Base-by-base conservation (phyloP, 2,888 invertebrate genomes). In the Dioctria linearis region DNA sequence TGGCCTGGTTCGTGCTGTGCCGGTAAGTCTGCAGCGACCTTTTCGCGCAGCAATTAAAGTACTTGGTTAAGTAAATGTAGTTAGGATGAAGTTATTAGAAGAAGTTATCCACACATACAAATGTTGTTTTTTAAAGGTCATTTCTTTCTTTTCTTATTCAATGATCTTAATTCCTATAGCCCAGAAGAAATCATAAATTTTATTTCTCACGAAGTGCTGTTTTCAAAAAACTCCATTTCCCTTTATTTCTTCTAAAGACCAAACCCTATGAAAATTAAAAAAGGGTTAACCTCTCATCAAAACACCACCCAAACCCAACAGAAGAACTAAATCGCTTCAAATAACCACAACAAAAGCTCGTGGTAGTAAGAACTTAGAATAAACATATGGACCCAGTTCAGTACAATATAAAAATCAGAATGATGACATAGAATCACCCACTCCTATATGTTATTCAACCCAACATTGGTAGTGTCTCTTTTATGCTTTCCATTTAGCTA, bases 401-500 rank as follows among this genome's bases (percentile, higher is more conserved):
- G 49, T 11, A 76, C 46, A 76, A 76, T 76, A 76, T 76, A 76
- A 76, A 76, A 76, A 76, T 76, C 76, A 76, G 59, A 63, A 76
- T 76, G 76, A 76, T 76, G 76, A 63, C 76, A 63, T 49, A 46
- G 51, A 76, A 76, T 63, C 73, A 49, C 46, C 49, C 76, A 76
- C 42, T 59, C 59, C 57, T 59, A 40, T 49, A 4, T 11, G n/a
- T 8, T 54, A 9, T 63, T n/a, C 63, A 25, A 37, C 63, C 76
- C 63, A 61, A 13, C 46, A 76, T 25, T 25, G 25, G 25, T 46
- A n/a, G 46, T 37, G 40, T 63, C 42, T 76, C 76, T 71, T 63
- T 79, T 79, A 79, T 79, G 79, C 46, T 79, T 61, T 78, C 80
- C 78, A 81, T 82, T 80, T 82, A 79, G 80, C 67, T 61, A 82